Base-by-base conservation (phyloP, 1,140 invertebrate species). In the Dinoponera quadriceps region DNA sequence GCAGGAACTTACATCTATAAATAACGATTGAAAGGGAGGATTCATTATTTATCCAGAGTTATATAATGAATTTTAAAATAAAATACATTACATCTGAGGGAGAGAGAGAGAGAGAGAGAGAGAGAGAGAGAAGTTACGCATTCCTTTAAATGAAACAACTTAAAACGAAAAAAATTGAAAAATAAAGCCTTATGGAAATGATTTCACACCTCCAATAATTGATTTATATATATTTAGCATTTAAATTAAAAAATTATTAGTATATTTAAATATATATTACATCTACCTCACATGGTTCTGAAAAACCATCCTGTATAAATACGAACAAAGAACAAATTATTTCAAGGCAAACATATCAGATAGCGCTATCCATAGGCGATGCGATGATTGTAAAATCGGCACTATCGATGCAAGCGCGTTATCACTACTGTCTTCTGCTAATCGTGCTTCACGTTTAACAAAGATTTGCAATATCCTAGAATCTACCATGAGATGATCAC, bases 401-500 rank as follows among this genome's bases (percentile, higher is more conserved):
- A 7, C 16, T 77, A 51, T 3, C 25, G 57, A 33, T 63, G 51
- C 14, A 22, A 13, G 18, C 44, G 25, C 20, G 4, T 38, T 18
- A 3, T 65, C 33, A 16, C 14, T 65, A 65, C 9, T 14, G 5
- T 44, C 18, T 44, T 44, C 5, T 65, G 9, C 20, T 77, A 83
- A 63, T 83, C 27, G 13, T 66, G 25, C 27, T 57, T 22, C 22
- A 27, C 18, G 16, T 55, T 3, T 20, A 57, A 54, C 18, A 77
- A 66, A 54, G 68, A 63, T 55, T 69, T 80, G 82, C 16, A 59
- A 73, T 69, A 51, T 33, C 33, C 72, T 88, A 88, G 2, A 77
- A 33, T 27, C 29, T 27, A 44, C 7, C 9, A 11, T 44, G 16
- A 59, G 25, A 11, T 38, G 48, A 60, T 82, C 85, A 92, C 91